Base-by-base conservation (phyloP, 2,888 invertebrate genomes). In the Pandemis corylana region DNA sequence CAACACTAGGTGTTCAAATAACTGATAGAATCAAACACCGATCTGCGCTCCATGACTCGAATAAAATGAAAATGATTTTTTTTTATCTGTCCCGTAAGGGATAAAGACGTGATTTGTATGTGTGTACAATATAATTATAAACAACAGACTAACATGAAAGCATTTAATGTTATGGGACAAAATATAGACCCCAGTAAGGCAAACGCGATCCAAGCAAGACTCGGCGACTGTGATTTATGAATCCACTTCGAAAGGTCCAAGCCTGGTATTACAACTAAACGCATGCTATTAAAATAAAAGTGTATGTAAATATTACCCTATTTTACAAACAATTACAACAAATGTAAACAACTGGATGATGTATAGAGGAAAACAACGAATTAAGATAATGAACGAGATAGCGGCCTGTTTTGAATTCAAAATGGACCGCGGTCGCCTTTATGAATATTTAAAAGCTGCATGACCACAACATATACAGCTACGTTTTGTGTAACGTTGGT, bases 381-480 rank as follows among this genome's bases (percentile, higher is more conserved):
- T 59, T 68, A 44, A 68, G 68, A 68, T 68, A 68, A 68, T 68
- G 44, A 56, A 13, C 0, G 56, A 7, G 68, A 68, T 68, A 59
- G 9, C 7, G 12, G 5, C 62, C 7, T 42, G 7, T 12, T 44
- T 42, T 28, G 68, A 15, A 68, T 68, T 42, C 68, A 59, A 13
- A 68, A 56, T 13, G 68, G 68, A 12, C 15, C 53, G 28, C 68
- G 53, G 51, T 13, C 44, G 59, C 59, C 15, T 46, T 28, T 20
- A 68, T 68, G 68, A 68, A 68, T 68, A 68, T 59, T 15, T 59
- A 68, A 68, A 13, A 2, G 44, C 20, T 6, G 7, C 44, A 12
- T 68, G 68, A 68, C 59, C 68, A 28, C 59, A 36, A 44, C 9
- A 44, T 44, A 0, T 44, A 44, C 9, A 44, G 44, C 7, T 44